Conservation (phyloP, 2,888 invertebrate species). For the Ornithoptera priamus region DNA sequence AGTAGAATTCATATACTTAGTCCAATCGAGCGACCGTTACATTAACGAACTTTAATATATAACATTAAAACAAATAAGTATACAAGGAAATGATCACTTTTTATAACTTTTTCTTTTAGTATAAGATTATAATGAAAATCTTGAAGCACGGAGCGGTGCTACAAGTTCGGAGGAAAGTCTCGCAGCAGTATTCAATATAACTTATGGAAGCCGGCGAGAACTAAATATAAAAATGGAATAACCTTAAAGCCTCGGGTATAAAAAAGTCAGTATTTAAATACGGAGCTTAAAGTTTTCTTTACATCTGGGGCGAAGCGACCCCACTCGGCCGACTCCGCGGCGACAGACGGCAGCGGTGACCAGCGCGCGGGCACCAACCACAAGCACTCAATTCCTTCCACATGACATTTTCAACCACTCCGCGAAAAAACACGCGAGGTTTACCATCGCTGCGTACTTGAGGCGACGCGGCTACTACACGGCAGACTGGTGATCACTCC, state of each 20-base stretch:
- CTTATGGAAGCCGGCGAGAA: slow-evolving; percentile 24
- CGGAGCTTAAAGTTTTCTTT: slow-evolving; percentile 13
- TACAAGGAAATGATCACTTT: too few species aligned
- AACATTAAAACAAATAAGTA: too few species aligned
- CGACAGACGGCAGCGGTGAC: neutral
- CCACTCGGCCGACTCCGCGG: neutral
- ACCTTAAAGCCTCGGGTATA: slow-evolving; percentile 22
- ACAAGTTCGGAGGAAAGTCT: slow-evolving; percentile 11
- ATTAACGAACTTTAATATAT: too few species aligned
- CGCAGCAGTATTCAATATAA: slow-evolving; percentile 24
- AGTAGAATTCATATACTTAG: too few species aligned
- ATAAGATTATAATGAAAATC: slow-evolving; percentile 15
- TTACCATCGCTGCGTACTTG: too few species aligned
- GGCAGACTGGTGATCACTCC: too few species aligned
- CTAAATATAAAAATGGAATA: slow-evolving; percentile 27
- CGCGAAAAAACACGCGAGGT: too few species aligned
- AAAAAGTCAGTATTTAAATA: slow-evolving; percentile 27
- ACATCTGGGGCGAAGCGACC: slow-evolving; percentile 9
- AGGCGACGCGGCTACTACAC: too few species aligned
- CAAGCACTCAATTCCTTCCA: too few species aligned
- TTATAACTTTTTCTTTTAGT: slow-evolving; percentile 7
- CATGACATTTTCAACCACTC: too few species aligned
- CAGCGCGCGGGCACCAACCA: too few species aligned
- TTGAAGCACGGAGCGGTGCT: slow-evolving; percentile 8
- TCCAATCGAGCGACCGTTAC: too few species aligned